Evolutionary conservation across 2,113 vertebrate genomes (phyloP), one percentile per base, ranked within the genome.

Genomic region (Pithys albifrons): DNA sequence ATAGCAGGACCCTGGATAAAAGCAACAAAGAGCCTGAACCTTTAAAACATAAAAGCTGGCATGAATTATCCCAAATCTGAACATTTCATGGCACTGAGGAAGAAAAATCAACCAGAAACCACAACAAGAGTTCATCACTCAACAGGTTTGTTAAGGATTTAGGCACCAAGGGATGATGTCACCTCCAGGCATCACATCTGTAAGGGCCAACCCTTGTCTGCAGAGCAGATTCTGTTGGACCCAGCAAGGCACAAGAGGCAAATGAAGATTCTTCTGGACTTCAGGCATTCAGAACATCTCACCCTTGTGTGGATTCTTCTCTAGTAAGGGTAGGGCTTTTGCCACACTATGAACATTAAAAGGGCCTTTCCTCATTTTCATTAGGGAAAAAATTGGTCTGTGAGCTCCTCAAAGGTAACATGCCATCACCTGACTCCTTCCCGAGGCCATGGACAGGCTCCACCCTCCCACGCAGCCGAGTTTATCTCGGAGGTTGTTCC

Each of bases 381-480:
- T 72, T 39, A 64, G 12, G 57, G 54, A 83, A 28, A 88, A 88
- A 80, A 78, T 6, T 3, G 4, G 66, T 64, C 24, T 75, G 39
- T 67, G 66, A 83, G 58, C 12, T 12, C 20, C 85, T 80, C 39
- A n/a, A 4, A 88, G 79, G 59, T 41, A 96, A 96, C 82, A 77
- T 48, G 72, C 66, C 87, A 88, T 84, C n/a, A 5, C 82, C 74
- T 83, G 85, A 91, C 85, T 96, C 90, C 82, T 91, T 96, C 88
- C 90, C 6, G 71, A 80, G 93, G 95, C 93, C 89, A 74, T 85
- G 0, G 7, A 81, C 52, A 94, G 62, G 74, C 94, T 89, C 87
- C 91, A 16, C 91, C 91, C 93, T 96, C 70, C 72, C 49, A 76
- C 81, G 94, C 87, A 92, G 87, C 22, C 33, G 48, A 48, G 76